A percentile compares a stretch with the other conserved stretches of the same genome.
phyloP scores from a whole-genome alignment of 2,113 vertebrate species.

The Nannobrachium achirus region DNA sequence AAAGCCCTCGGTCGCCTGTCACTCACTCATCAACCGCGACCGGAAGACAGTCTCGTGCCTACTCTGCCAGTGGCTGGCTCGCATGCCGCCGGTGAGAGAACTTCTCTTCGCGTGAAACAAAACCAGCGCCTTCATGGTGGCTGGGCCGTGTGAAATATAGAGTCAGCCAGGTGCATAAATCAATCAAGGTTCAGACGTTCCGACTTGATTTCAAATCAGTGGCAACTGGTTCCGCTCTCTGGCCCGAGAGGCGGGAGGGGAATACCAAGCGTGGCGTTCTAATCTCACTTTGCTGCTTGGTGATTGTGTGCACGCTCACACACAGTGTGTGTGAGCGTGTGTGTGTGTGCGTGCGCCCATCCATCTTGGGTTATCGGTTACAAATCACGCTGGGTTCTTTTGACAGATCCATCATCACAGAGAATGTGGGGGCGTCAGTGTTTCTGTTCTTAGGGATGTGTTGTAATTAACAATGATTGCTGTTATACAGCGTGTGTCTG shows the following conservation, averaged over 20 bases:
- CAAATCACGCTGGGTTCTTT: no score
- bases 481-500: no score
- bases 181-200: slow-evolving; percentile 19
- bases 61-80: not conserved
- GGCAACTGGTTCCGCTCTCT: slow-evolving; percentile 32
- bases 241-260: slow-evolving; percentile 9
- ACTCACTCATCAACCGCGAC: slow-evolving; percentile 41
- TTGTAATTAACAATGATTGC: no score
- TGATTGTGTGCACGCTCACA: not conserved
- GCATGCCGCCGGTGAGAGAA: slow-evolving; percentile 14
- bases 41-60: slow-evolving; percentile 37
- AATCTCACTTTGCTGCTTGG: not conserved
- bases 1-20: slow-evolving; percentile 33
- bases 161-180: slow-evolving; percentile 17
- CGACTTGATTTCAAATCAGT: slow-evolving; percentile 25
- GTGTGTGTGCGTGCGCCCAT: not conserved
- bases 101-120: slow-evolving; percentile 35
- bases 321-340: not conserved
- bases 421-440: no score
- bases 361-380: no score
- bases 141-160: slow-evolving; percentile 13
- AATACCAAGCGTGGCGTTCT: slow-evolving; percentile 9
- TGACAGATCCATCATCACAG: no score
- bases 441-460: no score
- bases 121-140: slow-evolving; percentile 5